Evolutionary conservation across 37 sponge, comb jelly and placozoan species (phyloP), one percentile per base, ranked within the genome.

Genomic region (Tethya wilhelma): DNA sequence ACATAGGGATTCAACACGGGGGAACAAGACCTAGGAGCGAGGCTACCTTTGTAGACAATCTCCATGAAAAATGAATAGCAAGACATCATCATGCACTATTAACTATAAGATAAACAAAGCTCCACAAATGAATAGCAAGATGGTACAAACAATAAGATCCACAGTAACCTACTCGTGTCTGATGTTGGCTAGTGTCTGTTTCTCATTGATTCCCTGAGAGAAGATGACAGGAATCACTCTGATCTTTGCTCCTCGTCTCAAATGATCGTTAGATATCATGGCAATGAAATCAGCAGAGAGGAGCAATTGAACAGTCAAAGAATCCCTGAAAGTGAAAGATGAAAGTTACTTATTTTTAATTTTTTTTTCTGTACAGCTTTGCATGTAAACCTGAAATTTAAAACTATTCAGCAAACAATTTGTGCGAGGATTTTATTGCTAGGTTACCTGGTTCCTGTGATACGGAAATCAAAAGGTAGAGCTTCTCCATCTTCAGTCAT

Each of bases 141-240:
- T n/a, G n/a, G n/a, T n/a, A n/a, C n/a, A n/a, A n/a, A n/a, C n/a
- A n/a, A n/a, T n/a, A n/a, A n/a, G 25, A 25, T 25, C 28, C 9
- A 7, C 22, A 60, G 5, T 36, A 56, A 58, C 84, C 56, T 40
- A 85, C 85, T 76, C 64, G 17, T 81, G 70, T 38, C 56, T 87
- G 33, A 78, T 20, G 57, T 81, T 65, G 2, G 83, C 71, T 5
- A 89, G 37, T 2, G 77, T 85, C 33, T 84, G 86, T 56, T 67
- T 79, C 75, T 87, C 92, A 56, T 91, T 82, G 17, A 91, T 69
- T 2, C 93, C 93, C 55, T 86, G 86, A 41, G 90, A 76, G 38
- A 93, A 85, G 38, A 93, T 43, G 38, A 89, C 73, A 33, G 94
- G 90, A 3, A 81, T 79, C 31, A 93, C 94, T 22, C 38, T 30